Evolutionary conservation across 1,140 invertebrate species (phyloP).

Genomic region (Trissolcus basalis): DNA sequence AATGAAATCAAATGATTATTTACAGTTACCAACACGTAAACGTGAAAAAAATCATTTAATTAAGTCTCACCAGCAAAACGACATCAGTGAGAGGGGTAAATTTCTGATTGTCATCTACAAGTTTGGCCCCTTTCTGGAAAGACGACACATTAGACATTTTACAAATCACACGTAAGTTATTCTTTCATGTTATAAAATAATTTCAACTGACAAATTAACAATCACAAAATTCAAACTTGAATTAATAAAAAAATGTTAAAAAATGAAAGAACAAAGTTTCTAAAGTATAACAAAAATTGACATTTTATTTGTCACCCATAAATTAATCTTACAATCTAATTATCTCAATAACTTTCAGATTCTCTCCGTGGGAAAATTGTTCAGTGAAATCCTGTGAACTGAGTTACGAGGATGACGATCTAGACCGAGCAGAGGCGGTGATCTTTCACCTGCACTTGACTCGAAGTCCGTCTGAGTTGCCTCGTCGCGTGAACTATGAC

Average conservation of each 20-base stretch:
- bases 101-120: slow-evolving; percentile 71
- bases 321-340: not conserved
- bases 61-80: not conserved
- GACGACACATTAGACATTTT: slow-evolving; percentile 68
- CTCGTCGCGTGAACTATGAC: slow-evolving; percentile 58
- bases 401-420: slow-evolving; percentile 71
- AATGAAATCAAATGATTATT: too few relatives aligned
- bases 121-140: slow-evolving; percentile 68
- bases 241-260: too few relatives aligned
- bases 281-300: too few relatives aligned
- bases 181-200: too few relatives aligned
- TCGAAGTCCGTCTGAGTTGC: slow-evolving; percentile 66
- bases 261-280: too few relatives aligned
- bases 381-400: slow-evolving; percentile 77
- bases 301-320: too few relatives aligned
- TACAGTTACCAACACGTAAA: too few relatives aligned
- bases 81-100: not conserved
- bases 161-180: slow-evolving; percentile 59
- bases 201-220: too few relatives aligned
- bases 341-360: slow-evolving; percentile 49
- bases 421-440: slow-evolving; percentile 76
- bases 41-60: too few relatives aligned
- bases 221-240: too few relatives aligned
- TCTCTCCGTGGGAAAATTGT: slow-evolving; percentile 77
- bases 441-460: slow-evolving; percentile 78